Evolutionary conservation across 2,113 vertebrate species (phyloP).

Genomic region (Nycticryphes semicollaris): DNA sequence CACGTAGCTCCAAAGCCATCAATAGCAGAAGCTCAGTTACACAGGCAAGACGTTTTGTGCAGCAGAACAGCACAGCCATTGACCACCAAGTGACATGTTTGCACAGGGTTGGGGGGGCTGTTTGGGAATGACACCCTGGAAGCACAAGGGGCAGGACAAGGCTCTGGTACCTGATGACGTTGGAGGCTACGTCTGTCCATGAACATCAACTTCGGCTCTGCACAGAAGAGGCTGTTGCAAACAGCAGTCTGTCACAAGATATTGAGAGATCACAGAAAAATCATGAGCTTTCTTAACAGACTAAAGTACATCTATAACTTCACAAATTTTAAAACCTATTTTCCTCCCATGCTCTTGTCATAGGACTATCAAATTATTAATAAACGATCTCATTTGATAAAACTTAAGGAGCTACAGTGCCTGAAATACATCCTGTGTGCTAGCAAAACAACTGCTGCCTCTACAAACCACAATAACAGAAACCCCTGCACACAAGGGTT

Average conservation of each 20-base stretch:
- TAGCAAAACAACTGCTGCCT: background rate
- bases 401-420: background rate
- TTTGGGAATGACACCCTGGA: background rate
- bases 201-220: background rate
- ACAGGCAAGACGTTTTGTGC: background rate
- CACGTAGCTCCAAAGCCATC: background rate
- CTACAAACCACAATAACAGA: background rate
- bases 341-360: background rate
- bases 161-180: background rate
- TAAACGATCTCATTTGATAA: background rate
- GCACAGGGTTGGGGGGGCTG: too few relatives aligned
- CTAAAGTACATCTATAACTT: background rate
- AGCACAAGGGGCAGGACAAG: background rate
- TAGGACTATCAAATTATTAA: background rate
- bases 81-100: accelerated
- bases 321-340: background rate
- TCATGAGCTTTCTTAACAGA: background rate
- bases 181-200: background rate
- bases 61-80: background rate
- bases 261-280: background rate
- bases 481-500: background rate
- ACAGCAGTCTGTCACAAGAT: background rate
- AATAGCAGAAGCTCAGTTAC: background rate
- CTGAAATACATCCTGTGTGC: background rate
- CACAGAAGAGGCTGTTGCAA: background rate